Evolutionary conservation across 1,140 invertebrate genomes (phyloP).

Genomic region (Agrypnia vestita): DNA sequence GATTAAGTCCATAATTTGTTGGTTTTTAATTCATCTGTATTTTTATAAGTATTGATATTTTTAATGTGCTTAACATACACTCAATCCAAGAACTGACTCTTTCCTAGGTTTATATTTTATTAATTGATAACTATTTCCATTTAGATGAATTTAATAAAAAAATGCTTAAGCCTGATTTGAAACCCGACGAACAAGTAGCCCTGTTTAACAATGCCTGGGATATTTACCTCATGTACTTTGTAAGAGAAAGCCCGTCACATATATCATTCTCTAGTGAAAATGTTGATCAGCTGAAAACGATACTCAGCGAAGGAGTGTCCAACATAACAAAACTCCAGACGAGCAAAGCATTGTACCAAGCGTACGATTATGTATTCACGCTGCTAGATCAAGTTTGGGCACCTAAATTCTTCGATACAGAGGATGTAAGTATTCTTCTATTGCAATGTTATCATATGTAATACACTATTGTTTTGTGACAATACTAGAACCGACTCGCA

Average conservation of each 20-base stretch:
- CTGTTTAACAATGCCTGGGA: slow-evolving; percentile 82
- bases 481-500: too few relatives aligned
- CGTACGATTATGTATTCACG: slow-evolving; percentile 86
- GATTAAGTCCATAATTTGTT: too few relatives aligned
- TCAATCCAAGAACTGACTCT: too few relatives aligned
- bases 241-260: slow-evolving; percentile 77
- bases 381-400: slow-evolving; percentile 84
- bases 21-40: too few relatives aligned
- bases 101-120: too few relatives aligned
- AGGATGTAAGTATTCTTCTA: slow-evolving; percentile 76
- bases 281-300: slow-evolving; percentile 76
- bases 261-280: slow-evolving; percentile 80
- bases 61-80: too few relatives aligned
- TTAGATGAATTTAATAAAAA: slow-evolving; percentile 87
- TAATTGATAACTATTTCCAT: slow-evolving; percentile 58
- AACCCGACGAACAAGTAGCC: slow-evolving; percentile 76
- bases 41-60: too few relatives aligned
- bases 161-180: slow-evolving; percentile 86
- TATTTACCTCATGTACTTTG: slow-evolving; percentile 82
- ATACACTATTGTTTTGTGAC: neutral
- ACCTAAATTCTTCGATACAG: slow-evolving; percentile 87
- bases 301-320: slow-evolving; percentile 78
- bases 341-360: slow-evolving; percentile 85
- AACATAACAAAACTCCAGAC: slow-evolving; percentile 84
- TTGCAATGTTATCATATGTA: too few relatives aligned